These are phyloP conservation scores for Synanthedon tipuliformis DNA, from an alignment of 2,888 invertebrate genomes.

Conservation along the genomic window DNA sequence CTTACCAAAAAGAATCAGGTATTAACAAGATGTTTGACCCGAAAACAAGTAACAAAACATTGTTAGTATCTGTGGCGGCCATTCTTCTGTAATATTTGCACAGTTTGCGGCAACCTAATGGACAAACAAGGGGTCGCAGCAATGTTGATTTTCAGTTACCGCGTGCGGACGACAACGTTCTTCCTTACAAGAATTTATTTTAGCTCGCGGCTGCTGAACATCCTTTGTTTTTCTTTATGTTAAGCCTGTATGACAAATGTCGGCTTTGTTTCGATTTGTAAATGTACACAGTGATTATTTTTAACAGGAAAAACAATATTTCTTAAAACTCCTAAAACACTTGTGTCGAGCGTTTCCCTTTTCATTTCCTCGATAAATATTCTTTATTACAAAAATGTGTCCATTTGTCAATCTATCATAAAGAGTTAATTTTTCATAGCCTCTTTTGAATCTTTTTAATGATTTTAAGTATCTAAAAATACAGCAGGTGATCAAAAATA, in stretches of 20 bases:
- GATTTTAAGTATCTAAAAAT: too few species aligned
- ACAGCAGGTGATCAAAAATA: too few species aligned
- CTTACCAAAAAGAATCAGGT: neutral
- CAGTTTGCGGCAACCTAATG: slow-evolving; percentile 60
- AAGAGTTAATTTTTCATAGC: too few species aligned
- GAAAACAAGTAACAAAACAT: neutral
- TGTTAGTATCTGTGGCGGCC: slow-evolving; percentile 20
- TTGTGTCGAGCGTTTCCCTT: neutral
- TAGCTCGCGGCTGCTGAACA: slow-evolving; percentile 20
- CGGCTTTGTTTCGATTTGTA: slow-evolving; percentile 2
- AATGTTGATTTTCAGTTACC: slow-evolving; percentile 64
- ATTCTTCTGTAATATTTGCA: slow-evolving; percentile 36
- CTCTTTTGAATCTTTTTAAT: too few species aligned
- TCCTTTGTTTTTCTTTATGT: slow-evolving; percentile 18
- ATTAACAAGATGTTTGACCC: neutral
- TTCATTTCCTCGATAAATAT: too few species aligned
- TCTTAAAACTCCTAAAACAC: slow-evolving; percentile 6
- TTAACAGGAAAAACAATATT: neutral
- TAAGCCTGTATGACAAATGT: slow-evolving; percentile 10
- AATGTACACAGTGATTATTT: slow-evolving; percentile 1
- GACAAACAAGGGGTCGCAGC: slow-evolving; percentile 59
- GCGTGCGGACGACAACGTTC: slow-evolving; percentile 34
- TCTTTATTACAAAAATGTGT: too few species aligned
- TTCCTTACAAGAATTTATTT: slow-evolving; percentile 59
- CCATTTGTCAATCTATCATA: too few species aligned